Base-by-base conservation (phyloP, 64 coral and sea anemone genomes). In the Montipora efflorescens region DNA sequence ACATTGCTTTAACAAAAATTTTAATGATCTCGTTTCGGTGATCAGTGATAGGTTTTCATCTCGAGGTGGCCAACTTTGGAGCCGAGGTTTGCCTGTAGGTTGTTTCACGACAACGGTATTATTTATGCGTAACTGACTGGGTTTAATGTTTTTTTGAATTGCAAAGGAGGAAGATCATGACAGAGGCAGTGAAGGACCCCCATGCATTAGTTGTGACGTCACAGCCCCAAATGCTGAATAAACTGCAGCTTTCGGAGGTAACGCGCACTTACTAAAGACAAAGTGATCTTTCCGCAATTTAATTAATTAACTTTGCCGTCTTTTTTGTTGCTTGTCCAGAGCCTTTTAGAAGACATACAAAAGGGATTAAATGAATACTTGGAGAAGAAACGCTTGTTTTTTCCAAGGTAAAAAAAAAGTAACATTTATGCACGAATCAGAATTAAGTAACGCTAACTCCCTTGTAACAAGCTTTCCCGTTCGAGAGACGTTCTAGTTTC, bases 301-400 rank as follows among this genome's bases (percentile, higher is more conserved):
- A 71, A 22, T 59, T 57, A 5, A 36, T 36, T 57, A n/a, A 79
- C 8, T 28, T 59, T 61, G 4, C 68, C 5, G 8, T 14, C 4
- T 64, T 14, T 16, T 64, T 4, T 79, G 4, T 11, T 51, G n/a
- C 18, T 71, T 80, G 83, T 90, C 48, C 21, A 98, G 97, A 95
- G 70, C 77, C 83, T 98, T 47, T 75, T 98, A 11, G 97, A 98
- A 73, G 94, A 93, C 88, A 98, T 98, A 18, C 96, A 98, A 18
- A 98, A 90, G 58, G 96, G 96, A 69, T 75, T 98, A 8, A 98
- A 98, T 23, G 96, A 98, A 36, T 98, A 98, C 52, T 84, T 98
- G 67, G 96, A 98, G 87, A 98, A 95, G 79, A 98, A 98, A 64
- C 94, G 96, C 20, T 80, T 98, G 64, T 98, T 98, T 82, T 98